phyloP scores from a whole-genome alignment of 1,140 invertebrate genomes.

The Asbolus verrucosus region DNA sequence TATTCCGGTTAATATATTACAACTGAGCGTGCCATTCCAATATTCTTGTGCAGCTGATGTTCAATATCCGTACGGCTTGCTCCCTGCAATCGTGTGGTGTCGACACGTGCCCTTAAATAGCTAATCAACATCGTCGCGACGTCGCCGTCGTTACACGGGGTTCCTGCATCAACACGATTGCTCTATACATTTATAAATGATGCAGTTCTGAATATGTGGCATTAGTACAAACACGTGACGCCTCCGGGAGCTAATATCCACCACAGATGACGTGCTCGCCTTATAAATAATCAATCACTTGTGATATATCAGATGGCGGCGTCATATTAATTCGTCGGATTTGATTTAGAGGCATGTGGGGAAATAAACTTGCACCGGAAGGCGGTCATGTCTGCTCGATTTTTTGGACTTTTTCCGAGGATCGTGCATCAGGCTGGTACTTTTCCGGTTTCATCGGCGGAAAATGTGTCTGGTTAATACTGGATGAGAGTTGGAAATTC shows the following conservation, averaged over 20 bases:
- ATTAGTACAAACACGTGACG: constrained; percentile 28
- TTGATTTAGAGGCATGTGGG: not conserved
- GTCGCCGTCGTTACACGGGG: not conserved
- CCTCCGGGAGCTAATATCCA: not conserved
- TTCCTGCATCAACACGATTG: constrained; percentile 41
- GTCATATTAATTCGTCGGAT: not conserved
- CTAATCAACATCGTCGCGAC: constrained; percentile 40
- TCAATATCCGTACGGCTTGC: constrained; percentile 9
- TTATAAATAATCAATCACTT: not conserved
- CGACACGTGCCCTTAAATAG: constrained; percentile 42
- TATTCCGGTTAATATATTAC: too few relatives aligned
- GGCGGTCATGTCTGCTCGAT: not conserved
- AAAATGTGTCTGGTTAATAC: constrained; percentile 36
- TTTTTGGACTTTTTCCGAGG: too few relatives aligned
- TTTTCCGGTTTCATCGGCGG: constrained; percentile 26
- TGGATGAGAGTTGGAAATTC: constrained; percentile 38
- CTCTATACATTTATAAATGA: constrained; percentile 44
- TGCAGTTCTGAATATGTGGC: constrained; percentile 33
- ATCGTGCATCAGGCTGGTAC: not conserved
- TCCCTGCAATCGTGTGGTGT: constrained; percentile 14
- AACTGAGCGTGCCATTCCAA: too few relatives aligned
- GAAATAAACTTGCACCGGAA: not conserved
- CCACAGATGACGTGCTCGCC: not conserved
- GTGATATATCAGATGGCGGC: not conserved
- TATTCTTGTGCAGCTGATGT: constrained; percentile 4